Conservation (phyloP, 2,113 vertebrate genomes). For the Carollia perspicillata region DNA sequence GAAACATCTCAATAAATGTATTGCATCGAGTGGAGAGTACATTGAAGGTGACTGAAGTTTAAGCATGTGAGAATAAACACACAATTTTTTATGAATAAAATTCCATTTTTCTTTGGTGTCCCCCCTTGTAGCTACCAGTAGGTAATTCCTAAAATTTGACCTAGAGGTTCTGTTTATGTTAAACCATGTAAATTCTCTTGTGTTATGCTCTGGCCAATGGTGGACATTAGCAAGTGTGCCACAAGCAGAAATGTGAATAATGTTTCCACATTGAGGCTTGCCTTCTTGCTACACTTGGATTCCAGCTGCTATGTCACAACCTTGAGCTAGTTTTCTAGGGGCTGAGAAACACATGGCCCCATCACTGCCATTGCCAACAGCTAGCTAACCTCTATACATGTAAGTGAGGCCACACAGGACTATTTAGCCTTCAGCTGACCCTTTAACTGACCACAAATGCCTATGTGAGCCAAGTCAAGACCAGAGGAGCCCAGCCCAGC, state of each 20-base stretch:
- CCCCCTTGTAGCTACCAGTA: neutral
- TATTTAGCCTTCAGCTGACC: neutral
- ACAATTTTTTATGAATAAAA: too few relatives aligned
- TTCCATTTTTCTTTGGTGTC: too few relatives aligned
- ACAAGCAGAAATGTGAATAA: neutral
- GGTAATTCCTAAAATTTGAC: neutral
- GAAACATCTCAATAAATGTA: too few relatives aligned
- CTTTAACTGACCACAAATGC: neutral
- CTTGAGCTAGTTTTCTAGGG: neutral
- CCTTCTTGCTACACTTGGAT: neutral
- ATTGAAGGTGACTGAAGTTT: too few relatives aligned
- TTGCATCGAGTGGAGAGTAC: too few relatives aligned
- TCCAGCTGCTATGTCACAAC: neutral
- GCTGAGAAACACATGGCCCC: neutral
- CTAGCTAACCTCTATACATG: neutral
- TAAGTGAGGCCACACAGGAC: neutral
- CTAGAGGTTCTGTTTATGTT: neutral
- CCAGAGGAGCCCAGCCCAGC: neutral
- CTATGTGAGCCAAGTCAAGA: neutral
- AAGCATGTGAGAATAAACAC: too few relatives aligned
- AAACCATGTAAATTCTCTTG: neutral
- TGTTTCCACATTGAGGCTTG: neutral
- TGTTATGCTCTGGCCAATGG: neutral
- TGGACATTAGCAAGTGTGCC: neutral
- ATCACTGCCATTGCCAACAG: neutral